Evolutionary conservation across 2,888 invertebrate genomes (phyloP).

Genomic region (Brenthis hecate): DNA sequence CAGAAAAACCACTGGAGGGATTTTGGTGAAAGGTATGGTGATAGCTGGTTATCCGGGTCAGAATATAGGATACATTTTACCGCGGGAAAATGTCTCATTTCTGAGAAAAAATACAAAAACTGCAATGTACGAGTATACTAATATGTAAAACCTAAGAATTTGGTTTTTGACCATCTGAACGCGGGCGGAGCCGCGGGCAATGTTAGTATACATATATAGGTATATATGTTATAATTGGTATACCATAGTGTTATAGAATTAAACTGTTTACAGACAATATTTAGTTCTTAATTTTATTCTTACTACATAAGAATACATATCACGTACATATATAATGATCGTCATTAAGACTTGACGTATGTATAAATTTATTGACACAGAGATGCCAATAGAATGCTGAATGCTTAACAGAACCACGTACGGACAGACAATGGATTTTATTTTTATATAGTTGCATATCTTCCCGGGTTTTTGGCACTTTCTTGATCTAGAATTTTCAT

Average conservation of each 20-base stretch:
- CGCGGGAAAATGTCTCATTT: too few species aligned
- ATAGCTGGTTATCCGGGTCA: too few species aligned
- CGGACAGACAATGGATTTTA: constrained; percentile 19
- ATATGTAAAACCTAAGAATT: too few species aligned
- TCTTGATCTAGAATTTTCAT: constrained; percentile 12
- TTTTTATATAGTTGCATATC: not conserved
- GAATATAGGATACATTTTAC: too few species aligned
- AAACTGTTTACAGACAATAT: not conserved
- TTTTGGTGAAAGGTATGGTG: too few species aligned
- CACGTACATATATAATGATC: constrained; percentile 12
- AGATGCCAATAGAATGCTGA: constrained; percentile 31
- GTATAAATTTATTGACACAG: constrained; percentile 29
- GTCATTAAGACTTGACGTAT: constrained; percentile 27
- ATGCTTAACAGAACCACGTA: constrained; percentile 10
- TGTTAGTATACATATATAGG: too few species aligned
- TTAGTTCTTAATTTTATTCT: not conserved
- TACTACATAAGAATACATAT: not conserved
- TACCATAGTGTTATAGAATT: not conserved
- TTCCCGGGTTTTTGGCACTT: constrained; percentile 22
- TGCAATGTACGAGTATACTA: too few species aligned
- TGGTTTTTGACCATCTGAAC: too few species aligned
- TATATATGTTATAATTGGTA: not conserved
- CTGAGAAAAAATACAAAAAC: too few species aligned
- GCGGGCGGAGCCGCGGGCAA: too few species aligned
- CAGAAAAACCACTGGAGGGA: too few species aligned